Conservation (phyloP, 2,113 vertebrate genomes). For the Caracal caracal region DNA sequence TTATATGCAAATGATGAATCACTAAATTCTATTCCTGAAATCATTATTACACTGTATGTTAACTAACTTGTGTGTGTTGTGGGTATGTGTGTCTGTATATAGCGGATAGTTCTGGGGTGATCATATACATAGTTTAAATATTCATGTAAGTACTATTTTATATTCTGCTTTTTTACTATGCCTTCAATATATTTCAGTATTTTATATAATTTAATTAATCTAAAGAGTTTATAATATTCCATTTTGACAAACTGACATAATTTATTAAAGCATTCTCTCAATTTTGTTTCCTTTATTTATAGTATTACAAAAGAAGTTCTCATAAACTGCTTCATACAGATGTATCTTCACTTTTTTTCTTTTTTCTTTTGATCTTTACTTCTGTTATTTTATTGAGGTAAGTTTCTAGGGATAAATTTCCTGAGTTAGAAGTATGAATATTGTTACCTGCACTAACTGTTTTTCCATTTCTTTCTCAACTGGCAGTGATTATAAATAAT, state of each 20-base stretch:
- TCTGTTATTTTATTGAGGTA: conserved; percentile 15
- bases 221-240: neutral
- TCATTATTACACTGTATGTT: too few species aligned
- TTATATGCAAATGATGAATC: too few species aligned
- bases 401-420: conserved; percentile 23
- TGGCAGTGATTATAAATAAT: neutral
- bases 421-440: neutral
- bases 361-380: neutral
- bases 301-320: neutral
- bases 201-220: conserved; percentile 34
- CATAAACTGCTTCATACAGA: neutral
- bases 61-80: neutral
- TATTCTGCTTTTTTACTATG: neutral
- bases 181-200: conserved; percentile 13
- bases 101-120: neutral
- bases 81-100: neutral
- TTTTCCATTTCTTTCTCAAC: neutral
- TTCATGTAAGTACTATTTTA: neutral
- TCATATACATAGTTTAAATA: neutral
- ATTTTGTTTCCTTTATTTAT: conserved; percentile 18
- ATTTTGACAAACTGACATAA: neutral
- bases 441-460: neutral
- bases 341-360: neutral
- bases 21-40: too few species aligned
- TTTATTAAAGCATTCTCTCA: conserved; percentile 29